These are phyloP conservation scores for Drosophila rellima DNA, from an alignment of 2,888 invertebrate species.

Conservation along the genomic window DNA sequence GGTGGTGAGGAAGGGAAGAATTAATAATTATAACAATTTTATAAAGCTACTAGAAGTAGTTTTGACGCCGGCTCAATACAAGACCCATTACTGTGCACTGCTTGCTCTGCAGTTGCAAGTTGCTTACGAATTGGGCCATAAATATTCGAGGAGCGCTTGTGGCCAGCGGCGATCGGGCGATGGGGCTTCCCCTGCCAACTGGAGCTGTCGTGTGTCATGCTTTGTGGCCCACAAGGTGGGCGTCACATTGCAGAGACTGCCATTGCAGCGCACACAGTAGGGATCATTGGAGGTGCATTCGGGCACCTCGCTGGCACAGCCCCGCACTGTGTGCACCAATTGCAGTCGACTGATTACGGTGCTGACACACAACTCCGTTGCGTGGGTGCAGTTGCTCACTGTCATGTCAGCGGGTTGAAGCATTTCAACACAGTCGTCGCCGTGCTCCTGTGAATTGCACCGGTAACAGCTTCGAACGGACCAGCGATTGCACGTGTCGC, in stretches of 20 bases:
- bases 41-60: neutral
- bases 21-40: neutral
- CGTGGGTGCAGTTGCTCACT: constrained; percentile 62
- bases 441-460: constrained; percentile 74
- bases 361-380: constrained; percentile 78
- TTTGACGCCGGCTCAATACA: neutral
- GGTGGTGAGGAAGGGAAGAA: too few species aligned
- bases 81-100: neutral
- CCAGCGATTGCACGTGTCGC: constrained; percentile 75
- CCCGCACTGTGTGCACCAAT: constrained; percentile 74
- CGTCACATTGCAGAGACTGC: constrained; percentile 76
- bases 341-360: constrained; percentile 71
- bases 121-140: constrained; percentile 34
- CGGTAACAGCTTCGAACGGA: constrained; percentile 79
- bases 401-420: constrained; percentile 51
- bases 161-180: constrained; percentile 3
- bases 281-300: constrained; percentile 81
- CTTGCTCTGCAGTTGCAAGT: constrained; percentile 15
- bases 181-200: neutral
- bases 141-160: constrained; percentile 26
- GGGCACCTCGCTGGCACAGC: constrained; percentile 72
- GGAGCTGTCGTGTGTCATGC: constrained; percentile 6
- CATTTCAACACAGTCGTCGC: constrained; percentile 68
- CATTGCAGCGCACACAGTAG: constrained; percentile 80
- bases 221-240: constrained; percentile 60